Evolutionary conservation across 2,888 invertebrate species (phyloP).

Genomic region (Mantis religiosa): DNA sequence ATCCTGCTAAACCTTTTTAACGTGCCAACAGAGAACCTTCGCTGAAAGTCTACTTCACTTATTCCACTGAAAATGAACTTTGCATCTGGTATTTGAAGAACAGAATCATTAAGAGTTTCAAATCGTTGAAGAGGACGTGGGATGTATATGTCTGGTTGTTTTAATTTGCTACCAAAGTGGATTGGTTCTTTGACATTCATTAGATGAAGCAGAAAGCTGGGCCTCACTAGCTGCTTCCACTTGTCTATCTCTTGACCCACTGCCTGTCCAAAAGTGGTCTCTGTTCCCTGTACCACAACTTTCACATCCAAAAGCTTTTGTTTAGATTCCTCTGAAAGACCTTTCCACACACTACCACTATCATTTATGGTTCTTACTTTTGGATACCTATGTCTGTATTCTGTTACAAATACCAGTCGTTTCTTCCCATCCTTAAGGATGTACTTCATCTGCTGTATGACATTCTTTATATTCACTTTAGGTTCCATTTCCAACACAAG

Average conservation of each 20-base stretch:
- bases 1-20: background rate
- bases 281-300: background rate
- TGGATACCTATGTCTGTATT: background rate
- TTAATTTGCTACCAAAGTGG: background rate
- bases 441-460: background rate
- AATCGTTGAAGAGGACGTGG: background rate
- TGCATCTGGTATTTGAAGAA: background rate
- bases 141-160: background rate
- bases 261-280: background rate
- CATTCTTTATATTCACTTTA: background rate
- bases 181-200: background rate
- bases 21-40: background rate
- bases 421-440: background rate
- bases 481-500: background rate
- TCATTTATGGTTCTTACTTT: background rate
- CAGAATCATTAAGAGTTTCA: background rate
- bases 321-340: background rate
- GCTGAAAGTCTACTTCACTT: background rate
- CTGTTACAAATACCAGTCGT: background rate
- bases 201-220: background rate
- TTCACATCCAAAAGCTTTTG: background rate
- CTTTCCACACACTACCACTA: background rate
- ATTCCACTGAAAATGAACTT: background rate
- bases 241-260: background rate
- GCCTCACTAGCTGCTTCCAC: background rate